Base-by-base conservation (phyloP, 1,140 invertebrate genomes). In the Proales similis region DNA sequence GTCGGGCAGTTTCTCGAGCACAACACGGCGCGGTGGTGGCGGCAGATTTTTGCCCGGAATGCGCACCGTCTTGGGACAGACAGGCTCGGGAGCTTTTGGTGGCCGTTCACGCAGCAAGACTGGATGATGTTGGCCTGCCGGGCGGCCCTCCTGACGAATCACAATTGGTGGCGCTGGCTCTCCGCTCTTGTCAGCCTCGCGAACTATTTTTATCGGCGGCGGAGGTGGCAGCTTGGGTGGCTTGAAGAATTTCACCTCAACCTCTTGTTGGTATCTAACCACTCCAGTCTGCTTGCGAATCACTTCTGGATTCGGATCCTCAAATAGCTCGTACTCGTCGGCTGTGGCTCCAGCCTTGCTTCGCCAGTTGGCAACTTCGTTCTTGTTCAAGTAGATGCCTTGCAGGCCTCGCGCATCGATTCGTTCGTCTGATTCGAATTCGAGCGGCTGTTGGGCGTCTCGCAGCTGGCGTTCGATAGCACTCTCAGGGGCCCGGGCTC, bases 291-390 rank as follows among this genome's bases (percentile, higher is more conserved):
- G 2, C 17, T 53, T 33, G 14, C 57, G 57, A 12, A 62, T 62
- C 12, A 62, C 48, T 46, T 62, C 39, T 19, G 57, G 57, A 30
- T 62, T 62, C 7, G 57, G 57, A 19, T 62, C 57, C 32, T 62
- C 27, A 26, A 47, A 47, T 12, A 62, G 9, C 9, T 46, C 48
- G 57, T 62, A 62, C 27, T 62, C 29, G 27, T 62, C 39, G n/a
- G n/a, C n/a, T n/a, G n/a, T n/a, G n/a, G n/a, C n/a, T n/a, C n/a
- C n/a, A n/a, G n/a, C n/a, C n/a, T n/a, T n/a, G n/a, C n/a, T n/a
- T 57, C 38, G n/a, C 51, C 51, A 57, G 26, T 39, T 57, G 3
- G 27, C 51, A 12, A 22, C 20, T 29, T 57, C 51, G 27, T 57
- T 39, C 32, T 57, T 57, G 22, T 57, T 57, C 14, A 57, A 22